These are phyloP conservation scores for Agrotis clavis DNA, from an alignment of 2,888 invertebrate genomes.

Conservation along the genomic window DNA sequence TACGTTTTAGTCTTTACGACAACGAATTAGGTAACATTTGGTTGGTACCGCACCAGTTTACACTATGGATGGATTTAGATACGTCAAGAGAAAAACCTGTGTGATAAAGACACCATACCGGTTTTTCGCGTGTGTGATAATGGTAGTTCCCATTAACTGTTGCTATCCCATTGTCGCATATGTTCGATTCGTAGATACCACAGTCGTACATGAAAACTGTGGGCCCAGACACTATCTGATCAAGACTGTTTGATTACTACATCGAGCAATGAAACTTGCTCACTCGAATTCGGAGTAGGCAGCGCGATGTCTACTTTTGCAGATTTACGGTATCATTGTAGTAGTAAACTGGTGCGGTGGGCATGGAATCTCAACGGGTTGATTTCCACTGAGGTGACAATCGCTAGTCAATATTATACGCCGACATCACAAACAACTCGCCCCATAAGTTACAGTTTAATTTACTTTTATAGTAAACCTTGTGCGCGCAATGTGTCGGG, in stretches of 20 bases:
- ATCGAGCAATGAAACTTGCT: not conserved
- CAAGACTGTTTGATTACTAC: not conserved
- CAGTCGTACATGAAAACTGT: not conserved
- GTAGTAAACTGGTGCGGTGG: constrained; percentile 72
- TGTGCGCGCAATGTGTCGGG: constrained; percentile 54
- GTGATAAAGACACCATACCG: not conserved
- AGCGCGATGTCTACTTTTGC: not conserved
- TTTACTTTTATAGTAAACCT: constrained; percentile 39
- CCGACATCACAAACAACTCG: constrained; percentile 82
- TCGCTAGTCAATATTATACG: constrained; percentile 87
- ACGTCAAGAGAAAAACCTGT: not conserved
- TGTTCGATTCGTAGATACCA: not conserved
- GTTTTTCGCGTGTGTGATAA: too few relatives aligned
- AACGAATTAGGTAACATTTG: constrained; percentile 83
- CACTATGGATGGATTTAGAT: constrained; percentile 44
- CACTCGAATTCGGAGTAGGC: not conserved
- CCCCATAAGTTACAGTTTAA: constrained; percentile 52
- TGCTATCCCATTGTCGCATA: too few relatives aligned
- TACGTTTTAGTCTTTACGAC: constrained; percentile 75
- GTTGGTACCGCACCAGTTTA: constrained; percentile 71
- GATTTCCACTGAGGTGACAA: constrained; percentile 83
- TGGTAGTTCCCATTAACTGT: too few relatives aligned
- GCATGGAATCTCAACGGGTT: constrained; percentile 78
- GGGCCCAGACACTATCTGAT: not conserved
- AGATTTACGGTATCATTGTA: not conserved